Base-by-base conservation (phyloP, 2,113 vertebrate genomes). In the Lutjanus erythropterus region DNA sequence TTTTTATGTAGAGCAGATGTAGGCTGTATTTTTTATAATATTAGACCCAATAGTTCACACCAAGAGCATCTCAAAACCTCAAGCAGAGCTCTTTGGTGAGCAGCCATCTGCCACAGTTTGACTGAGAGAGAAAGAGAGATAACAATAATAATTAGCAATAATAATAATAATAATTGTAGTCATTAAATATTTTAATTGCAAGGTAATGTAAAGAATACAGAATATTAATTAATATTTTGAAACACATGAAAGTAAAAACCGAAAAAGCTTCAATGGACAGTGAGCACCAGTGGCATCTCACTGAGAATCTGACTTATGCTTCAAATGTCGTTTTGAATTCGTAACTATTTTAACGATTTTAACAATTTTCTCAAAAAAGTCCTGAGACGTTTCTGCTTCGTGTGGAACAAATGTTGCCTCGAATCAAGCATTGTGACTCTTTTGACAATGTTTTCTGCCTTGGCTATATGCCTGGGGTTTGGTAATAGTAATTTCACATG, bases 401-500 rank as follows among this genome's bases (percentile, higher is more conserved):
- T 42, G 23, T 52, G 44, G 64, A 78, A 65, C 55, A 64, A 67
- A 42, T n/a, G 18, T 66, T 44, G 6, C 46, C 14, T 77, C n/a
- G 42, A 4, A 65, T 66, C 31, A n/a, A 37, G 47, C 41, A 60
- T 46, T 21, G 37, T 60, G 56, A 78, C 31, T 37, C 11, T 59
- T 74, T 50, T 52, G 39, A 81, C 71, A 58, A 18, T 42, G 31
- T 53, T 55, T 55, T 62, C 47, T 23, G n/a, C 52, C 29, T 71
- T 62, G 58, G 37, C 16, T 69, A 11, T 68, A 11, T 60, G 61
- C 70, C 84, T 9, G 14, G 58, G 67, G 44, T 68, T 55, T 58
- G 53, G 64, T 83, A 68, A 46, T 56, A 69, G 37, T 71, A 44
- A 88, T 86, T 75, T 82, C 60, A 66, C 42, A 76, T 76, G 90